These are phyloP conservation scores for Corythornis madagascariensis DNA, from an alignment of 2,113 vertebrate genomes.

Conservation along the genomic window DNA sequence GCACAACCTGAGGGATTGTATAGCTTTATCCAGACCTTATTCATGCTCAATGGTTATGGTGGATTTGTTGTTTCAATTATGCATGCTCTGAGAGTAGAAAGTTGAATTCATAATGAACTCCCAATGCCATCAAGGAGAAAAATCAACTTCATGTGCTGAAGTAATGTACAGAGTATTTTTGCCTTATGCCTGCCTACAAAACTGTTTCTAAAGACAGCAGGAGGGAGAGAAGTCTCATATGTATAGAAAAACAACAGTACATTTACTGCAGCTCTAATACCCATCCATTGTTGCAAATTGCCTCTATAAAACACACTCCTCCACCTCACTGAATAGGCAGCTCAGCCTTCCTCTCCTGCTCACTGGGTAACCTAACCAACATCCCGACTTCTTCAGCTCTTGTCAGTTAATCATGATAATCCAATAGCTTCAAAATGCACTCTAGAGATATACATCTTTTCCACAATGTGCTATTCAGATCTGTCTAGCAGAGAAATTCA, in stretches of 20 bases:
- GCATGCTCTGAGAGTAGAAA: constrained; percentile 30
- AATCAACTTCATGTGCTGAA: background rate
- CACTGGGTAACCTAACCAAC: background rate
- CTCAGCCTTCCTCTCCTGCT: background rate
- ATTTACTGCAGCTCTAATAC: background rate
- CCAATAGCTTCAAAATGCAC: background rate
- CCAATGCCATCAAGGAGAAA: constrained; percentile 42
- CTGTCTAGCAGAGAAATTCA: background rate
- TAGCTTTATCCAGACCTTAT: background rate
- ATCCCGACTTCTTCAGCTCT: background rate
- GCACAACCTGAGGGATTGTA: background rate
- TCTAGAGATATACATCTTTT: background rate
- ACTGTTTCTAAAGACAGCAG: background rate
- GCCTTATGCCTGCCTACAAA: background rate
- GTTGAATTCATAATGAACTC: constrained; percentile 44
- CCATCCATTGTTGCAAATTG: background rate
- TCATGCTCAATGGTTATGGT: background rate
- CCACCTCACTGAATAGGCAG: background rate
- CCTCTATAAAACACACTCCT: background rate
- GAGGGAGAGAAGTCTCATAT: background rate
- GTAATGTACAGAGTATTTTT: background rate
- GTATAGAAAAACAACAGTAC: background rate
- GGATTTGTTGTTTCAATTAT: constrained; percentile 24
- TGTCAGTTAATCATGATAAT: background rate
- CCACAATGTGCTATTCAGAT: background rate